Evolutionary conservation across 2,888 invertebrate species (phyloP).

Genomic region (Nemapogon koenigi): DNA sequence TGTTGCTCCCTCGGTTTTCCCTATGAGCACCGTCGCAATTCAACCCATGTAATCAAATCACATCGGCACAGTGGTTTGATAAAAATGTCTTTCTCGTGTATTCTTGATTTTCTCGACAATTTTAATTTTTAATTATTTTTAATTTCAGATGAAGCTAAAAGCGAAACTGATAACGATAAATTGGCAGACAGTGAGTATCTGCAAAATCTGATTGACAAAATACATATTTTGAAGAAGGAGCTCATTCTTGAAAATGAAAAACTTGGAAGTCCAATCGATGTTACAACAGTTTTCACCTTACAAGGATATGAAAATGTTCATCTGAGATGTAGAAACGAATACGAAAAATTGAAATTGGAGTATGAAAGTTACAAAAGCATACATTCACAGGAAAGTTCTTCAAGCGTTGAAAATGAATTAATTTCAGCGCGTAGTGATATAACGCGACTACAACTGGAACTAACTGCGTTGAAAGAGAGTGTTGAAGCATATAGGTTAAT

Average conservation of each 20-base stretch:
- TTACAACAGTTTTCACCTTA: conserved; percentile 57
- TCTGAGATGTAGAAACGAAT: conserved; percentile 69
- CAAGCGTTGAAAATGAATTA: conserved; percentile 26
- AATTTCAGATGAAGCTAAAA: conserved; percentile 28
- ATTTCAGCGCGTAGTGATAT: conserved; percentile 33
- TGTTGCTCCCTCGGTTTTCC: too few relatives aligned
- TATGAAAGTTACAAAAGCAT: conserved; percentile 70
- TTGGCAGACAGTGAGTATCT: conserved; percentile 56
- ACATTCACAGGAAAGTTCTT: conserved; percentile 17
- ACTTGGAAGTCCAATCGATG: conserved; percentile 66
- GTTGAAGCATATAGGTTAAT: conserved; percentile 68
- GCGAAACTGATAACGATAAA: conserved; percentile 54
- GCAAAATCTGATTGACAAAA: conserved; percentile 67
- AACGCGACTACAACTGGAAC: conserved; percentile 63
- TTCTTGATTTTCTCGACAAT: too few relatives aligned
- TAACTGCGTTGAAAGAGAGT: conserved; percentile 71
- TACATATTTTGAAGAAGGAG: conserved; percentile 68
- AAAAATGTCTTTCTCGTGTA: too few relatives aligned
- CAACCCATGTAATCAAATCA: too few relatives aligned
- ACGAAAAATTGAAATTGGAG: conserved; percentile 67
- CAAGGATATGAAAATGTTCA: conserved; percentile 52
- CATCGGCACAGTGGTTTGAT: too few relatives aligned
- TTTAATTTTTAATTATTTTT: too few relatives aligned
- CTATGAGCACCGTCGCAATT: too few relatives aligned
- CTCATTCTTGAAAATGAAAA: conserved; percentile 67